Base-by-base conservation (phyloP, 2,888 invertebrate species). In the Steinernema scapterisci region DNA sequence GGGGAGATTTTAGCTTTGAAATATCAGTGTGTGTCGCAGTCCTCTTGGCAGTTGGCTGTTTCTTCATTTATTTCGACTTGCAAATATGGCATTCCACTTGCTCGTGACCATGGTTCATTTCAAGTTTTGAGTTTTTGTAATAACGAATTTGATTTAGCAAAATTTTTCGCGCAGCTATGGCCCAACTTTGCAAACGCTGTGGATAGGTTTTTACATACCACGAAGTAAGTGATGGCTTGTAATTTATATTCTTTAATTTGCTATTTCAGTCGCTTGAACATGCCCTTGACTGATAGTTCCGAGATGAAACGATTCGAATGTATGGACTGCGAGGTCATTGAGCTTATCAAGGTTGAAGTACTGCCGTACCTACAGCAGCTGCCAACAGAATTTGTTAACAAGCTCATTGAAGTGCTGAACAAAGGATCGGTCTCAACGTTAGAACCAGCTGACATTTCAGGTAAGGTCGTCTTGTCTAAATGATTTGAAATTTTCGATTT, bases 141-240 rank as follows among this genome's bases (percentile, higher is more conserved):
- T 19, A 5, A 48, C 16, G 19, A 48, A 16, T 48, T 5, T 48
- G 48, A 7, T 48, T 48, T n/a, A 19, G 48, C 48, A 19, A 16
- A 38, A 13, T 5, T 27, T n/a, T 23, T 73, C 9, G 16, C 43
- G 21, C 25, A 46, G 1, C 23, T 46, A 38, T 97, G 97, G 97
- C 91, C 92, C 73, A 93, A 93, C 83, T 90, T 97, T 75, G 94
- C 94, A 0, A 91, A 91, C 72, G 93, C 94, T 0, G 89, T 97
- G 46, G 95, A 97, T 85, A 93, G 94, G 74, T 97, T 96, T 88
- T 91, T 97, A 75, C 97, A 97, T 88, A 93, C 94, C 9, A 92
- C 92, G 86, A 92, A 92, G 93, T 93, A 89, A 88, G 79, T 76
- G 48, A n/a, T n/a, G n/a, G n/a, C n/a, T n/a, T n/a, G n/a, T n/a